Evolutionary conservation across 2,113 vertebrate species (phyloP), one percentile per base, ranked within the genome.

Genomic region (Scopus umbretta): DNA sequence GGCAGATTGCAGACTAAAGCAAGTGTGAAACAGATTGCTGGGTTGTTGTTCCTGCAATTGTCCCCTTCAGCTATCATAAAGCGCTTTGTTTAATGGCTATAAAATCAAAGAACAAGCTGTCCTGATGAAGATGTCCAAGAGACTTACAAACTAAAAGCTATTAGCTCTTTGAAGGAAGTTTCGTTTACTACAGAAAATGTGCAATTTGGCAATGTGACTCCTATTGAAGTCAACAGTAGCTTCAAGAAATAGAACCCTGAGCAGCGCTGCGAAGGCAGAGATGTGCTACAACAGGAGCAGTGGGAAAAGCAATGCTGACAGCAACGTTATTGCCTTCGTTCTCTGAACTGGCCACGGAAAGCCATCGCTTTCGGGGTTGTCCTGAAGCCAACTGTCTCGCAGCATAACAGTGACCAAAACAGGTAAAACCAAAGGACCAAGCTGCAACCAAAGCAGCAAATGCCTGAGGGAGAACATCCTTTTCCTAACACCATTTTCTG

Each of bases 21-120:
- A 96, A 96, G 92, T 86, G 89, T 87, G 95, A 97, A 96, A 95
- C 97, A 97, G 96, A 96, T 96, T 97, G 97, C 75, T 84, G 93
- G 96, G 95, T 92, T 91, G 96, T 78, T 79, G 88, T 94, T 81
- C 88, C 91, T 47, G 86, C 96, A 96, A 96, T 96, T 97, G 95
- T 97, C 95, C 96, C 96, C 96, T 97, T 96, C 93, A 95, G 97
- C 96, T 85, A 97, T 90, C 58, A 62, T 94, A 92, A 91, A 97
- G 82, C 17, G 84, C 90, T 96, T 91, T 96, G 96, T 96, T 93
- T 90, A 96, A 96, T 92, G 93, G 96, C 96, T 96, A 79, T 79
- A 82, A 94, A 95, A 96, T 80, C 91, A 71, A 78, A 83, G 89
- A 95, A 95, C 96, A 97, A 97, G 96, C 96, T 97, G 97, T 97